These are phyloP conservation scores for Rallus limicola DNA, from an alignment of 2,113 vertebrate species.

Conservation along the genomic window DNA sequence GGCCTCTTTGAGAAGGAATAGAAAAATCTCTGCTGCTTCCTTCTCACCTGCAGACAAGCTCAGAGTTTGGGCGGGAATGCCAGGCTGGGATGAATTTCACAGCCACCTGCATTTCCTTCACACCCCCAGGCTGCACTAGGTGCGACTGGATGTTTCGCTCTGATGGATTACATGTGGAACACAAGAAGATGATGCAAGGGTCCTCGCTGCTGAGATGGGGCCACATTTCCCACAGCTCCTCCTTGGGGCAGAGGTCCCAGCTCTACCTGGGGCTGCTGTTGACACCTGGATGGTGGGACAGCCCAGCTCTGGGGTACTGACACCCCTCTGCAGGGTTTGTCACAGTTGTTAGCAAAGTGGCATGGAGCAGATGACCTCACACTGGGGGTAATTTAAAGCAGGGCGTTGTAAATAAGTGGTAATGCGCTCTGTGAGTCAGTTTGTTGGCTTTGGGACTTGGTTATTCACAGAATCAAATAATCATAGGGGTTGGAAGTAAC, in stretches of 20 bases:
- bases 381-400: neutral
- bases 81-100: neutral
- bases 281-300: neutral
- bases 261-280: neutral
- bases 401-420: neutral
- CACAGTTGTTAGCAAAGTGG: neutral
- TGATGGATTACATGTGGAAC: neutral
- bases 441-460: neutral
- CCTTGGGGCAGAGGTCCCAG: rapidly evolving
- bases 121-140: neutral
- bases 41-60: neutral
- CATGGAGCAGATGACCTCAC: rapidly evolving
- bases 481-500: no score
- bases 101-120: neutral
- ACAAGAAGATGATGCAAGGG: neutral
- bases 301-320: neutral
- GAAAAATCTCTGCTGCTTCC: neutral
- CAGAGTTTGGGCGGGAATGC: neutral
- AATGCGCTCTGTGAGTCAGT: no score
- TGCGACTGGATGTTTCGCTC: neutral
- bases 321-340: rapidly evolving
- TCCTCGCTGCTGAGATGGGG: rapidly evolving
- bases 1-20: neutral
- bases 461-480: no score
- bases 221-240: neutral